Evolutionary conservation across 1,140 invertebrate species (phyloP).

Genomic region (Drosophila pseudoobscura): DNA sequence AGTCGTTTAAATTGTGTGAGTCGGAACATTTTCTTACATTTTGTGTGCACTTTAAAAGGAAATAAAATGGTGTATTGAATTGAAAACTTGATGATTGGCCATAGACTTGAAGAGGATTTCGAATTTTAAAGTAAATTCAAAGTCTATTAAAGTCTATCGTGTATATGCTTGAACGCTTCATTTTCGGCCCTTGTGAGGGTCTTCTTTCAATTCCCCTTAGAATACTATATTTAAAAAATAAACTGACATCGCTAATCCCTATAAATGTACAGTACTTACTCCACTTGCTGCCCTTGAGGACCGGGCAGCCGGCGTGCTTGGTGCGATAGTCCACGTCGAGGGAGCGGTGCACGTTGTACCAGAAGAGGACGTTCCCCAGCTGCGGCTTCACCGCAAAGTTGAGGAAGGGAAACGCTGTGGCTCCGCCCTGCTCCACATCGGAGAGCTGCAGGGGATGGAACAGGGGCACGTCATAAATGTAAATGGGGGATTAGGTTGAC

Average conservation of each 20-base stretch:
- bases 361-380: conserved; percentile 96
- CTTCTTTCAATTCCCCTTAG: too few relatives aligned
- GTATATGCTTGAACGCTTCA: too few relatives aligned
- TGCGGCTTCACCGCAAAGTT: conserved; percentile 92
- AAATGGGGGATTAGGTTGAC: conserved; percentile 7
- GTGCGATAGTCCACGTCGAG: conserved; percentile 96
- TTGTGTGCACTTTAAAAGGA: too few relatives aligned
- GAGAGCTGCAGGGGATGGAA: conserved; percentile 88
- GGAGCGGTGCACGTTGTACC: conserved; percentile 96
- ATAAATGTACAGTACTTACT: conserved; percentile 84
- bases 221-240: too few relatives aligned
- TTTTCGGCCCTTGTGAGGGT: too few relatives aligned
- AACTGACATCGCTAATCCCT: background rate
- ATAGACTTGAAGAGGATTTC: too few relatives aligned
- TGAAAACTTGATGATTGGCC: too few relatives aligned
- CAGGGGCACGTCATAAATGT: background rate
- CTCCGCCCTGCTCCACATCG: conserved; percentile 96
- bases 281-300: conserved; percentile 98
- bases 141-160: too few relatives aligned
- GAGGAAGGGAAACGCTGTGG: conserved; percentile 96
- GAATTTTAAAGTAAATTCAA: too few relatives aligned
- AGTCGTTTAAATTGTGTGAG: background rate
- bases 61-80: too few relatives aligned
- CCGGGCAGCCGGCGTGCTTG: conserved; percentile 98
- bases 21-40: too few relatives aligned